phyloP scores from a whole-genome alignment of 2,888 invertebrate genomes.

The Auanema freiburgensis region DNA sequence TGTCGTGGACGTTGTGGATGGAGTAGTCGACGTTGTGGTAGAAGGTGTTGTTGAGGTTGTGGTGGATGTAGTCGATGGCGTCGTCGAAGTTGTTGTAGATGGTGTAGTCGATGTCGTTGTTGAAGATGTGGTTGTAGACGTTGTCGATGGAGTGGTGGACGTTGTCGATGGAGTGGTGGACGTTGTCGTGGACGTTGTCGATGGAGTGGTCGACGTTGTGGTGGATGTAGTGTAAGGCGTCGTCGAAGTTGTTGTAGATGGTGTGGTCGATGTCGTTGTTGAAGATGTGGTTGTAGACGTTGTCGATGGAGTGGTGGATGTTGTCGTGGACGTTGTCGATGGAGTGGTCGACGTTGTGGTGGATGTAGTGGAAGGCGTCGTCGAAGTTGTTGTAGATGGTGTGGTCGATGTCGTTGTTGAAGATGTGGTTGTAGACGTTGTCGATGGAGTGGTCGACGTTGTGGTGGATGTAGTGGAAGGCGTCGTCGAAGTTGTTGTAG shows the following conservation, averaged over 20 bases:
- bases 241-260: constrained; percentile 1
- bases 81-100: constrained; percentile 1
- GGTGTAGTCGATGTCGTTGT: background rate
- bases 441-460: too few relatives aligned
- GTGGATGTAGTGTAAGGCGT: background rate
- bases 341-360: constrained; percentile 1
- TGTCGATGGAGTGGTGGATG: background rate
- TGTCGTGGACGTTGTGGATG: too few relatives aligned
- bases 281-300: constrained; percentile 3
- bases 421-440: constrained; percentile 1
- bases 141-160: too few relatives aligned
- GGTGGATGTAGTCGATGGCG: background rate
- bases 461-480: background rate
- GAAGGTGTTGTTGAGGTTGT: too few relatives aligned
- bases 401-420: constrained; percentile 1
- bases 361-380: too few relatives aligned
- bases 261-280: constrained; percentile 2
- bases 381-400: too few relatives aligned
- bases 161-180: background rate
- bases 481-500: background rate
- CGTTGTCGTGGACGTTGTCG: background rate
- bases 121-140: constrained; percentile 2
- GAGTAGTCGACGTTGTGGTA: too few relatives aligned
- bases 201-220: background rate
- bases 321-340: background rate